phyloP scores from a whole-genome alignment of 2,797 vertebrate genomes.

The Aselliscus stoliczkanus region DNA sequence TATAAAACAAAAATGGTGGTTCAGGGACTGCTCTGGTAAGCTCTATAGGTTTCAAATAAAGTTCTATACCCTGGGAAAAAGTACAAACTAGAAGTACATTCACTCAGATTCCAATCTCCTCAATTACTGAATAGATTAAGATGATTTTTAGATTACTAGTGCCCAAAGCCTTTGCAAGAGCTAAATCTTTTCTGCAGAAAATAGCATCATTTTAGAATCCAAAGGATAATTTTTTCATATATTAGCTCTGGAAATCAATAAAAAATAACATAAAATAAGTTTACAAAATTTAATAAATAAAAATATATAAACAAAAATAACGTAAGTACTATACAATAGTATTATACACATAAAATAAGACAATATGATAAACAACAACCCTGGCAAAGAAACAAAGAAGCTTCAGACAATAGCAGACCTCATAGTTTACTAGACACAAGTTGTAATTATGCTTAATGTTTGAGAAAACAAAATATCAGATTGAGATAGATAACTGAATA shows the following conservation, averaged over 20 bases:
- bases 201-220: not conserved
- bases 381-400: not conserved
- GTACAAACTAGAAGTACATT: not conserved
- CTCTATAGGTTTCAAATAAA: not conserved
- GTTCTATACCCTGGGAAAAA: not conserved
- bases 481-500: not conserved
- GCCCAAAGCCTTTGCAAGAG: not conserved
- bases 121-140: not conserved
- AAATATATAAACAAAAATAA: not conserved
- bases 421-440: not conserved
- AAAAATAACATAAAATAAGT: not conserved
- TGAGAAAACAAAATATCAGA: slow-evolving; percentile 26
- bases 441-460: not conserved
- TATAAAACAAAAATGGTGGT: not conserved
- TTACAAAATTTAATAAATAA: not conserved
- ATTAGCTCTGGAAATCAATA: not conserved
- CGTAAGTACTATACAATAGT: not conserved
- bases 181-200: not conserved
- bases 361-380: not conserved
- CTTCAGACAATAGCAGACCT: not conserved
- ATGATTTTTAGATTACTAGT: not conserved
- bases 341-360: not conserved
- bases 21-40: not conserved
- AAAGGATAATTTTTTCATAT: not conserved
- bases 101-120: not conserved